Base-by-base conservation (phyloP, 1,140 invertebrate genomes). In the Macrocentrus cingulum region DNA sequence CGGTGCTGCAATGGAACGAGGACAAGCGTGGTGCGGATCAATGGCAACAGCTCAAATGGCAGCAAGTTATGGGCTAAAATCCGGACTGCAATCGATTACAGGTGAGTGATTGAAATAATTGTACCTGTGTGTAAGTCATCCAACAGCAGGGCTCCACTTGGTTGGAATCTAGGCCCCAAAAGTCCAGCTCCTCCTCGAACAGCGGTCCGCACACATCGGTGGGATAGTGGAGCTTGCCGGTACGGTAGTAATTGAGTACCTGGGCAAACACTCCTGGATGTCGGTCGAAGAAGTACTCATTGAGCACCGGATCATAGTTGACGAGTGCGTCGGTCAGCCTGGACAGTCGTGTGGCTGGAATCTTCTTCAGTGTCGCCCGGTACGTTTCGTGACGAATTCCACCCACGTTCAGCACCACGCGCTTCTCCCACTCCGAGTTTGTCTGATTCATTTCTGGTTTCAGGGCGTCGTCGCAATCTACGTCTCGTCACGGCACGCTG, bases 241-340 rank as follows among this genome's bases (percentile, higher is more conserved):
- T 98, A 67, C 97, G 89, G 82, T 94, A 94, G 75, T 94, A 94
- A 76, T 93, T 93, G 69, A 93, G 85, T 61, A 94, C 91, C 82
- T 91, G 95, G 42, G 94, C 96, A 80, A 99, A 99, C 60, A 99
- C 96, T 2, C 95, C 96, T 0, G 97, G 97, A 83, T 99, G 96
- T 62, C 97, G 81, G 81, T 99, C 97, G 80, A 99, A 99, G 86
- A 98, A 99, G 84, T 98, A 99, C 80, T 99, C 97, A 80, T 98
- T 97, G 62, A 97, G 83, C 65, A 97, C 89, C 6, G 94, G 93
- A 82, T 98, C 95, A 79, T 98, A 98, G 79, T 97, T 97, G 65
- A 90, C 93, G 56, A 97, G 80, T 22, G 89, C 89, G 76, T 96
- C 93, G 5, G 94, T 97, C 39, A 97, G 83, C 49, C 92, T 81